phyloP scores from a whole-genome alignment of 1,140 invertebrate genomes.

The Eueides isabella region DNA sequence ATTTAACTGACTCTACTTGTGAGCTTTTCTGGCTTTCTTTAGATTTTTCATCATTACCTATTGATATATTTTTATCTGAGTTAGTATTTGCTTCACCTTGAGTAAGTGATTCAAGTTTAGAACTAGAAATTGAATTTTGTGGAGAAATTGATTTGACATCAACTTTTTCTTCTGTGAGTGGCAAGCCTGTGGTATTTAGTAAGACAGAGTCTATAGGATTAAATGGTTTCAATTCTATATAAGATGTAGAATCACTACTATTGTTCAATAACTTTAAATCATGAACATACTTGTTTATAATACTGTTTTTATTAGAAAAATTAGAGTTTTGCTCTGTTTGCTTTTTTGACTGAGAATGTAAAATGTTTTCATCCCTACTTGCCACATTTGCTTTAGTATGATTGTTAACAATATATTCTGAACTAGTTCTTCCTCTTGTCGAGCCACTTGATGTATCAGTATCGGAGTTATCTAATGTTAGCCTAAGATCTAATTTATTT shows the following conservation, averaged over 20 bases:
- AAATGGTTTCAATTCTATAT: conserved; percentile 67
- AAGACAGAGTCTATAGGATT: conserved; percentile 60
- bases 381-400: conserved; percentile 44
- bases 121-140: conserved; percentile 35
- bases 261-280: conserved; percentile 49
- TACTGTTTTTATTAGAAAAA: conserved; percentile 20
- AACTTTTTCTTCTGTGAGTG: conserved; percentile 41
- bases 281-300: conserved; percentile 38
- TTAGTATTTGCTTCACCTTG: conserved; percentile 1
- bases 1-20: conserved; percentile 46
- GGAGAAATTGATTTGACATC: conserved; percentile 31
- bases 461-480: conserved; percentile 72
- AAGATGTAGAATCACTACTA: conserved; percentile 74
- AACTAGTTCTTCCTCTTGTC: conserved; percentile 63
- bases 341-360: conserved; percentile 25
- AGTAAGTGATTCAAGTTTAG: conserved; percentile 44
- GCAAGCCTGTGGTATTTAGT: conserved; percentile 60
- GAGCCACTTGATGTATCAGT: conserved; percentile 77
- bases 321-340: conserved; percentile 24
- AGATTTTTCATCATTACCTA: conserved; percentile 33
- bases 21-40: conserved; percentile 48
- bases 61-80: not conserved
- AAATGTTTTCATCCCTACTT: conserved; percentile 24
- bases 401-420: conserved; percentile 72
- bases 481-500: conserved; percentile 67